Percentiles rank a stretch among this genome's conserved stretches.
phyloP scores from a whole-genome alignment of 2,797 vertebrate species.

The Rhynchonycteris naso region DNA sequence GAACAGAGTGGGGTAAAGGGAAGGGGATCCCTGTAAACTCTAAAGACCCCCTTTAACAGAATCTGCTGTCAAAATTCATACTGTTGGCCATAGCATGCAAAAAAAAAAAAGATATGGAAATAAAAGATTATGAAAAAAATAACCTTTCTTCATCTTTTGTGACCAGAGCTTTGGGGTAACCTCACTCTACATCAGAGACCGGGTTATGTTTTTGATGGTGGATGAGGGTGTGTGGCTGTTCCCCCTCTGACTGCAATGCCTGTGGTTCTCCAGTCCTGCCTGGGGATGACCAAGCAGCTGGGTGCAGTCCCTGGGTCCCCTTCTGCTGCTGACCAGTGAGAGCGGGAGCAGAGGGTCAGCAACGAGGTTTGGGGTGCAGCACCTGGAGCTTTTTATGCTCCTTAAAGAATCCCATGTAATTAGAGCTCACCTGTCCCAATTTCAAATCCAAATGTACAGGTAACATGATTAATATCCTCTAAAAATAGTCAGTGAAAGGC shows the following conservation, averaged over 20 bases:
- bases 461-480: slow-evolving; percentile 58
- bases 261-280: not conserved
- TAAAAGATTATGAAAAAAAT: not conserved
- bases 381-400: not conserved
- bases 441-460: slow-evolving; percentile 40
- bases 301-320: not conserved
- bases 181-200: not conserved
- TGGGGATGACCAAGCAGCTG: not conserved
- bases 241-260: too few relatives aligned
- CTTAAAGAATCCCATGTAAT: slow-evolving; percentile 28
- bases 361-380: not conserved
- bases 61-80: not conserved
- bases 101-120: not conserved
- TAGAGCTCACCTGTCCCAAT: slow-evolving; percentile 31
- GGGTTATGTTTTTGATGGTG: not conserved
- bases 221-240: not conserved
- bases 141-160: not conserved
- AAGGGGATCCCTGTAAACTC: not conserved
- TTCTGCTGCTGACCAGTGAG: not conserved
- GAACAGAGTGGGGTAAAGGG: not conserved
- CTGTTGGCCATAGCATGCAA: not conserved
- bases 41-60: not conserved
- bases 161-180: not conserved
- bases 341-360: too few relatives aligned
- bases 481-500: slow-evolving; percentile 39